Conservation (phyloP, 2,888 invertebrate species). For the Caradrina kadenii region DNA sequence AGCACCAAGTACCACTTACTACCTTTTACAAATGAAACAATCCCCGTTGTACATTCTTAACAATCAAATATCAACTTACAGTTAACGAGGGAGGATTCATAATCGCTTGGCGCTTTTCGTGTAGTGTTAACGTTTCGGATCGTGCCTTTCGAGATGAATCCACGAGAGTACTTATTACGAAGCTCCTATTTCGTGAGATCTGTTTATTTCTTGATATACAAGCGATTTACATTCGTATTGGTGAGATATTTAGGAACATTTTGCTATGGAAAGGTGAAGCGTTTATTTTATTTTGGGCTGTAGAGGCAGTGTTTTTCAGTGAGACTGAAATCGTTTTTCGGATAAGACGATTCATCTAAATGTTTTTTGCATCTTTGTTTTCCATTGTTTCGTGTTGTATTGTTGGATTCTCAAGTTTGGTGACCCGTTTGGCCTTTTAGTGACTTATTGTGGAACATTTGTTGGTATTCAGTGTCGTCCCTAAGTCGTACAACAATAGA, state of each 20-base stretch:
- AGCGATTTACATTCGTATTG: conserved; percentile 71
- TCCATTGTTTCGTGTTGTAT: conserved; percentile 62
- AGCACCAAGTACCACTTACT: conserved; percentile 60
- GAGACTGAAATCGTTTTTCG: conserved; percentile 75
- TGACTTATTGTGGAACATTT: conserved; percentile 52
- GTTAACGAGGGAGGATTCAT: conserved; percentile 69
- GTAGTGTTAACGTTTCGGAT: conserved; percentile 71
- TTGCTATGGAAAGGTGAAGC: conserved; percentile 56
- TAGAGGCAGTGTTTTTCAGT: conserved; percentile 59
- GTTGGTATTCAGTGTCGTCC: conserved; percentile 29
- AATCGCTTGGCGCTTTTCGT: conserved; percentile 68
- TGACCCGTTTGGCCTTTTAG: conserved; percentile 50
- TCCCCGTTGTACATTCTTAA: conserved; percentile 45
- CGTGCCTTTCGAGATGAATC: conserved; percentile 68
- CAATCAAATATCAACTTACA: conserved; percentile 73
- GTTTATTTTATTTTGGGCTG: conserved; percentile 58
- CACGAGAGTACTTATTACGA: conserved; percentile 72
- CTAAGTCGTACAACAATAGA: conserved; percentile 29
- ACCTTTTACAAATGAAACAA: conserved; percentile 51
- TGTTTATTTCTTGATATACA: conserved; percentile 51
- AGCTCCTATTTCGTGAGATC: conserved; percentile 62
- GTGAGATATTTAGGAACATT: conserved; percentile 64
- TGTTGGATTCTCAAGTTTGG: conserved; percentile 50
- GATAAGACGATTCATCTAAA: conserved; percentile 73
- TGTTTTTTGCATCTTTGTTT: conserved; percentile 72